Evolutionary conservation across 1,140 invertebrate genomes (phyloP).

Genomic region (Apolygus lucorum): DNA sequence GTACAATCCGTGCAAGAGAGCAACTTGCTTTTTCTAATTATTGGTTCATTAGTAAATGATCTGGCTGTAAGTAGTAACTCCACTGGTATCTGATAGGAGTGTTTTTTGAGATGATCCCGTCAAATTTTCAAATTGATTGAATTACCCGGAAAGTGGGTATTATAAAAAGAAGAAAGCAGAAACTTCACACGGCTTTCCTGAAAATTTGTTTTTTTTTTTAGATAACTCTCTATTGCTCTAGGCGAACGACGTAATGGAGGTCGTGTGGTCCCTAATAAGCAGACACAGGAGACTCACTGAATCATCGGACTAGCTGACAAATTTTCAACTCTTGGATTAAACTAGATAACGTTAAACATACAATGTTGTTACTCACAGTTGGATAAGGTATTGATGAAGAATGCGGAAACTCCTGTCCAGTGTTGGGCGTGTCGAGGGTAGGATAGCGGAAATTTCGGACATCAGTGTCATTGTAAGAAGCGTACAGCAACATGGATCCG

Average conservation of each 20-base stretch:
- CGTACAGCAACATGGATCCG: conserved; percentile 71
- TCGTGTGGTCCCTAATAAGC: background rate
- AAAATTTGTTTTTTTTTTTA: too few species aligned
- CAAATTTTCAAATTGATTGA: too few species aligned
- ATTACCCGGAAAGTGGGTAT: too few species aligned
- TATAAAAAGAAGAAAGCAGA: too few species aligned
- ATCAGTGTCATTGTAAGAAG: conserved; percentile 75
- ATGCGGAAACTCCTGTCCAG: conserved; percentile 53
- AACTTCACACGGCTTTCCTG: background rate
- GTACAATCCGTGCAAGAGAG: too few species aligned
- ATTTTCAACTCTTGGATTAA: background rate
- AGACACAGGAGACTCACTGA: background rate
- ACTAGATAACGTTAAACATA: background rate
- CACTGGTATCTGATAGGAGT: too few species aligned
- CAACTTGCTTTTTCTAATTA: too few species aligned
- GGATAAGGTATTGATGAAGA: conserved; percentile 67
- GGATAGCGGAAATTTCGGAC: conserved; percentile 67
- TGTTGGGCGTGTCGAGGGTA: conserved; percentile 47
- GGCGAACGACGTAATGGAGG: too few species aligned
- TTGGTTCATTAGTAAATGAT: too few species aligned
- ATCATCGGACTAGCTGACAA: too few species aligned
- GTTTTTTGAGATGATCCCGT: background rate
- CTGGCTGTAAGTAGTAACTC: too few species aligned
- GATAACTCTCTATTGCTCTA: too few species aligned
- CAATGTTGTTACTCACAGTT: conserved; percentile 46